Base-by-base conservation (phyloP, 1,140 invertebrate species). In the Sarcophaga bullata region DNA sequence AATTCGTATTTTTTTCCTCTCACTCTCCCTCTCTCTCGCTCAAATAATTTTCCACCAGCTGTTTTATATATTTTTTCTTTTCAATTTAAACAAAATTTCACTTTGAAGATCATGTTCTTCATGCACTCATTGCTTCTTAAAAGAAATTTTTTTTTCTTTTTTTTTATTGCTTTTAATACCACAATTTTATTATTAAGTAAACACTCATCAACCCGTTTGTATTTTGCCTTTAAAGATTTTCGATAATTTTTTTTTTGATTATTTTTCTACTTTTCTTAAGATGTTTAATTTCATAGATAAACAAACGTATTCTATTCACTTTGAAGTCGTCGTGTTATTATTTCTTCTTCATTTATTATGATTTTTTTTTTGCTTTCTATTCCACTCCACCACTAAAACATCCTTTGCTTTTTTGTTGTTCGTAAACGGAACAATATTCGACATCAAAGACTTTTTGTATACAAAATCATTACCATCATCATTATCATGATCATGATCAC, bases 281-380 rank as follows among this genome's bases (percentile, higher is more conserved):
- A 50, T 48, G 73, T 78, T 52, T 78, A 78, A 78, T 78, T 78
- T 78, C 75, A 78, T 78, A 78, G 17, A 50, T 52, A 78, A 78
- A 50, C 75, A 78, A 76, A 37, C 48, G 46, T 15, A 52, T 52
- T 37, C 25, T 37, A 2, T 78, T 78, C 75, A 78, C 75, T 78
- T 78, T 78, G 75, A 78, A 78, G 48, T 78, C 48, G 17, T 17
- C 62, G n/a, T 68, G 62, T 68, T 68, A 68, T 68, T 68, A 58
- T 58, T 58, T 58, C 54, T 58, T 72, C 17, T 17, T 8, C 62
- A 25, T 72, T 72, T 11, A 72, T 19, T 72, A 25, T 19, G 17
- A 25, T 3, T 54, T 5, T 54, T 73, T 73, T 17, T 73, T 75
- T 75, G 4, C 11, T 17, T 75, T 75, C 47, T 76, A 49, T 11